Percentiles rank a stretch among this genome's conserved stretches.
Conservation (phyloP, 2,888 invertebrate species). For the Phalera bucephala region DNA sequence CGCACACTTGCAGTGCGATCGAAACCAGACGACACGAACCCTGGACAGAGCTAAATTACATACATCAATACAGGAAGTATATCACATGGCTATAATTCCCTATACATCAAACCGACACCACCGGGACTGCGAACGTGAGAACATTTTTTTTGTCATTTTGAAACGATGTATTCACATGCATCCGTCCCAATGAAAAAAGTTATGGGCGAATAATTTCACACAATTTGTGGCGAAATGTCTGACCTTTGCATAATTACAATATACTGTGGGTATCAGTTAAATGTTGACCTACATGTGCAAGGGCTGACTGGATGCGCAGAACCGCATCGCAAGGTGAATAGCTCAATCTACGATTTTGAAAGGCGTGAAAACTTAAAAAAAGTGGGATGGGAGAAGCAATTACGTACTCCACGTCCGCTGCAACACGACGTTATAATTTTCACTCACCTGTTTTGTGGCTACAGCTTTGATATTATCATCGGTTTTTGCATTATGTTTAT, state of each 20-base stretch:
- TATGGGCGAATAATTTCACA: conserved; percentile 31
- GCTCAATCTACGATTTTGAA: conserved; percentile 55
- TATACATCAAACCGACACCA: conserved; percentile 42
- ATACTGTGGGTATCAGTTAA: conserved; percentile 24
- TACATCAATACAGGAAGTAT: conserved; percentile 56
- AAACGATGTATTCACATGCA: conserved; percentile 56
- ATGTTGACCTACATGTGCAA: conserved; percentile 41
- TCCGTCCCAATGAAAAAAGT: conserved; percentile 51
- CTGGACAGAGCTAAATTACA: conserved; percentile 28
- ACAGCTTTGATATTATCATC: conserved; percentile 38
- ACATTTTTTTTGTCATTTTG: conserved; percentile 48
- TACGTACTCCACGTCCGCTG: conserved; percentile 59
- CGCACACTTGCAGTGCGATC: conserved; percentile 26
- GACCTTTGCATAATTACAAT: conserved; percentile 54
- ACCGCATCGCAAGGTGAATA: conserved; percentile 52
- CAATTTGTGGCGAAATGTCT: conserved; percentile 53
- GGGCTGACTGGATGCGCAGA: conserved; percentile 55
- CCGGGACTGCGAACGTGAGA: conserved; percentile 62
- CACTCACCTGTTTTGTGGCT: conserved; percentile 48
- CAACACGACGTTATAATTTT: conserved; percentile 20
- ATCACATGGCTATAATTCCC: conserved; percentile 46
- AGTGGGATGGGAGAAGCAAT: conserved; percentile 54
- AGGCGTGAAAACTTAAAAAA: conserved; percentile 64
- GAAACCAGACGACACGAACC: conserved; percentile 23
- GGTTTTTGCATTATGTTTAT: conserved; percentile 40